Evolutionary conservation across 2,888 invertebrate species (phyloP).

Genomic region (Protula sp.): DNA sequence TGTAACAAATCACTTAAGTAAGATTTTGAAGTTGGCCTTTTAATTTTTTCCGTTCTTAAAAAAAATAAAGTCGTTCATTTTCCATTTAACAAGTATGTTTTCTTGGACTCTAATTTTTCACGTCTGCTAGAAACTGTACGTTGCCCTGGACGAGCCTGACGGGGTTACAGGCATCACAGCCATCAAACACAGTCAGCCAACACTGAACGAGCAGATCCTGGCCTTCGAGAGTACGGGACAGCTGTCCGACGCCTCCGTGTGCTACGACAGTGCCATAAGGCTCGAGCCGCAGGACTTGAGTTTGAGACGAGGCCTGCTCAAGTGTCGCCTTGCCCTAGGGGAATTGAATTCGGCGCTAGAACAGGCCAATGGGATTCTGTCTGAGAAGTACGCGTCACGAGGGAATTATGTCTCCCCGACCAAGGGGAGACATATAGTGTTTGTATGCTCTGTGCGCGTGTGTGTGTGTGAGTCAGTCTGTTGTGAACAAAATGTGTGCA

Average conservation of each 20-base stretch:
- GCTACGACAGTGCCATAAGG: conserved; percentile 77
- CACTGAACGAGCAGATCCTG: conserved; percentile 74
- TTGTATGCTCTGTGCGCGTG: too few relatives aligned
- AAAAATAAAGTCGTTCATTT: too few relatives aligned
- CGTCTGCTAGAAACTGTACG: conserved; percentile 85
- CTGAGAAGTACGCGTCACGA: too few relatives aligned
- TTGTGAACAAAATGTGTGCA: too few relatives aligned
- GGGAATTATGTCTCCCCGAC: too few relatives aligned
- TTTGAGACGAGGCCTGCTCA: conserved; percentile 68
- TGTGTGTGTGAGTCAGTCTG: too few relatives aligned
- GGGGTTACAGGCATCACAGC: conserved; percentile 75
- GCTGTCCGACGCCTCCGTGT: conserved; percentile 72
- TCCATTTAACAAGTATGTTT: too few relatives aligned
- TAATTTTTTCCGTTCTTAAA: too few relatives aligned
- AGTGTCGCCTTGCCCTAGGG: conserved; percentile 79
- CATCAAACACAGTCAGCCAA: conserved; percentile 70
- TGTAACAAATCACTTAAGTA: too few relatives aligned
- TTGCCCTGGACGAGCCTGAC: conserved; percentile 82
- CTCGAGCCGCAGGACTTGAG: conserved; percentile 43
- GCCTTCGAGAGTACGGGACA: conserved; percentile 79
- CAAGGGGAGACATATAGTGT: too few relatives aligned
- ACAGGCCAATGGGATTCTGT: conserved; percentile 61
- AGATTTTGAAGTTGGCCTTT: too few relatives aligned
- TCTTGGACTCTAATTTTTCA: too few relatives aligned
- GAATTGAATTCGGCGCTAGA: conserved; percentile 69